Evolutionary conservation across 2,888 invertebrate species (phyloP).

Genomic region (Lasioglossum morio): DNA sequence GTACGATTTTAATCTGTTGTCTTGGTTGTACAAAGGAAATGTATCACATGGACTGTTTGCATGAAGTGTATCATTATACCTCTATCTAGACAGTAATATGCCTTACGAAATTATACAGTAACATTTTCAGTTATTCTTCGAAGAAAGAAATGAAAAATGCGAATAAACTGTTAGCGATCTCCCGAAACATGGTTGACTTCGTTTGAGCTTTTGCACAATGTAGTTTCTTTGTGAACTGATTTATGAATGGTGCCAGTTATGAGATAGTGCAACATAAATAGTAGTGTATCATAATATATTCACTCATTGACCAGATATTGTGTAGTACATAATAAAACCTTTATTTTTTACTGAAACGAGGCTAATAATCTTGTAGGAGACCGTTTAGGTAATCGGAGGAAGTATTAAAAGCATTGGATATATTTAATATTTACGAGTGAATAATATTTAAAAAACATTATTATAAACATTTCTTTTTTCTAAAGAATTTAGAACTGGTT

Average conservation of each 20-base stretch:
- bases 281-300: not conserved
- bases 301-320: not conserved
- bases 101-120: not conserved
- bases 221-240: not conserved
- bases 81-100: constrained; percentile 1
- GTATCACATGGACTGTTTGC: constrained; percentile 9
- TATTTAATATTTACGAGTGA: not conserved
- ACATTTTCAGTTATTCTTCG: not conserved
- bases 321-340: not conserved
- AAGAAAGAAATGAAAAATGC: not conserved
- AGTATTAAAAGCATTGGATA: not conserved
- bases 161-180: not conserved
- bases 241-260: not conserved
- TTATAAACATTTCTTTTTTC: not conserved
- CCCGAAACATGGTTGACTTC: not conserved
- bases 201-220: not conserved
- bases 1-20: constrained; percentile 30
- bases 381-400: not conserved
- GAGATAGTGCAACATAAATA: not conserved
- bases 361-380: not conserved
- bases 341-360: not conserved
- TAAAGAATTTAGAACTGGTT: not conserved
- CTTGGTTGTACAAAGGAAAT: constrained; percentile 11
- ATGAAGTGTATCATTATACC: constrained; percentile 34
- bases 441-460: not conserved